phyloP scores from a whole-genome alignment of 2,888 invertebrate species.

The Priocnemis perturbator region DNA sequence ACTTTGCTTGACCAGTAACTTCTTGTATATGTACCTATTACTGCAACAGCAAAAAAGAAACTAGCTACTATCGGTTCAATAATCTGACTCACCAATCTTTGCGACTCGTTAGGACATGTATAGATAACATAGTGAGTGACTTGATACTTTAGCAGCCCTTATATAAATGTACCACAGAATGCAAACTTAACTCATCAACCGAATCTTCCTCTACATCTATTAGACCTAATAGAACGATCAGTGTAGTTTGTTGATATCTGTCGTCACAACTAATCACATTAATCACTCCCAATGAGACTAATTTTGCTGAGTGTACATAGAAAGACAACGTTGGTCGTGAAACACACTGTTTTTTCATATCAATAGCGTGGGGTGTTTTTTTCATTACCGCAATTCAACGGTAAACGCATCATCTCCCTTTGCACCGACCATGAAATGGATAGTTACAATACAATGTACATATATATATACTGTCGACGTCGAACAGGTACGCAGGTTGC shows the following conservation, averaged over 20 bases:
- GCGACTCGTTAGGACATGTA: conserved; percentile 31
- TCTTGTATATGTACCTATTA: conserved; percentile 24
- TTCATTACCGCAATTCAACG: conserved; percentile 51
- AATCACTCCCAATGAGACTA: conserved; percentile 62
- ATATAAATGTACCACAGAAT: too few species aligned
- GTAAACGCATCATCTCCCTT: conserved; percentile 37
- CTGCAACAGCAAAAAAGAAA: conserved; percentile 8
- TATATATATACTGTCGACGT: conserved; percentile 19
- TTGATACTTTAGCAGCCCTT: conserved; percentile 9
- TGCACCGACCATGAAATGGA: conserved; percentile 31
- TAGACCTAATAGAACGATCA: conserved; percentile 64
- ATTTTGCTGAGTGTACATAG: conserved; percentile 56
- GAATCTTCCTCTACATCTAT: conserved; percentile 42
- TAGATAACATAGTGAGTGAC: conserved; percentile 38
- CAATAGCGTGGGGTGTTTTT: conserved; percentile 56
- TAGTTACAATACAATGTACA: conserved; percentile 23
- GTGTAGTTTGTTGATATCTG: conserved; percentile 68
- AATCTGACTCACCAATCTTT: conserved; percentile 32
- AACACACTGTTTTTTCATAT: conserved; percentile 40
- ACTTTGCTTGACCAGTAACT: conserved; percentile 32
- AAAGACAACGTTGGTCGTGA: conserved; percentile 44
- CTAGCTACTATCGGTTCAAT: conserved; percentile 24
- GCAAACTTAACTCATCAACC: conserved; percentile 39
- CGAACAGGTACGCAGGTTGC: conserved; percentile 25
- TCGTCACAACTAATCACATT: conserved; percentile 62